These are phyloP conservation scores for Pampusana beccarii DNA, from an alignment of 2,113 vertebrate genomes.

Conservation along the genomic window DNA sequence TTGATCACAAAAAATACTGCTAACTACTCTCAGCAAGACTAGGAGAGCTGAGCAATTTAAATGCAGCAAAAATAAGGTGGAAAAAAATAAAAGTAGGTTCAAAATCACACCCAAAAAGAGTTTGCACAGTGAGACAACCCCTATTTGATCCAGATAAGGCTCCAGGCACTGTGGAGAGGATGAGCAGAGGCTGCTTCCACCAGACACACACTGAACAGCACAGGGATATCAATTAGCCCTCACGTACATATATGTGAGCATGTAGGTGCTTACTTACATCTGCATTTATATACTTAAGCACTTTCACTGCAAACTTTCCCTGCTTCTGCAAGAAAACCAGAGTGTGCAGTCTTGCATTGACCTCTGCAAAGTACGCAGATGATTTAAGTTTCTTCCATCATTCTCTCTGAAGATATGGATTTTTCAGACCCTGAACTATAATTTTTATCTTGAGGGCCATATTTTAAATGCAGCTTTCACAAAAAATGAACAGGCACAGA, in stretches of 20 bases:
- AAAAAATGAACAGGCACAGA: background rate
- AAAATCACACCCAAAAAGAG: background rate
- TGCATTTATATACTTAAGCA: background rate
- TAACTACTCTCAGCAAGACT: background rate
- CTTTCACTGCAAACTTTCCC: background rate
- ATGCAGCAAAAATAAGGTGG: background rate
- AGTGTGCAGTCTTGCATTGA: background rate
- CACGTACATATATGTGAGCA: background rate
- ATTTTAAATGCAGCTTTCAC: constrained; percentile 12
- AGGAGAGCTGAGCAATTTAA: background rate
- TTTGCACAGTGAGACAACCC: background rate
- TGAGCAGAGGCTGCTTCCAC: background rate
- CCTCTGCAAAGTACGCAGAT: background rate
- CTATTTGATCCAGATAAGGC: background rate
- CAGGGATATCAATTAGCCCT: background rate
- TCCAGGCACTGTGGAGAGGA: background rate
- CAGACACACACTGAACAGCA: background rate
- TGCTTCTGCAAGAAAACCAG: background rate
- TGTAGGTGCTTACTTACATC: background rate
- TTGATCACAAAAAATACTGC: background rate
- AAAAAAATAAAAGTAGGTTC: background rate
- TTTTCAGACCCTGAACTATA: background rate
- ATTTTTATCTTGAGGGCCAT: background rate
- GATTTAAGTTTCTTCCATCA: background rate
- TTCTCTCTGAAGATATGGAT: background rate